phyloP scores from a whole-genome alignment of 1,140 invertebrate genomes.

The Apis cerana region DNA sequence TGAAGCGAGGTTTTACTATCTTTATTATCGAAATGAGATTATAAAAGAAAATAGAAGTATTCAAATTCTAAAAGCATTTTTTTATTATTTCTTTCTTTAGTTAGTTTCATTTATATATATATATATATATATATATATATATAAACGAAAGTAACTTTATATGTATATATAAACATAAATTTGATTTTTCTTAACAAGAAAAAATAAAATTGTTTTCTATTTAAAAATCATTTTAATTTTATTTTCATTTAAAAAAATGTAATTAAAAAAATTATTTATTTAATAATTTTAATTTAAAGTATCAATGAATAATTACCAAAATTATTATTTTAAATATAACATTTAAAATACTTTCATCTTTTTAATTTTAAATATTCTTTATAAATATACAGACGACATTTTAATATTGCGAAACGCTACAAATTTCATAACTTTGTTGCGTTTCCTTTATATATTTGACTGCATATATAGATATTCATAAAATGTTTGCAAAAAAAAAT shows the following conservation, averaged over 20 bases:
- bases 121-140: background rate
- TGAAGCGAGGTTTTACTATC: constrained; percentile 9
- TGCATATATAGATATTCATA: background rate
- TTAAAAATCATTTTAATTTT: background rate
- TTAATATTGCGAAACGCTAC: background rate
- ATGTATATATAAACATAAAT: background rate
- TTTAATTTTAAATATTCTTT: constrained; percentile 26
- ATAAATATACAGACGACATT: background rate
- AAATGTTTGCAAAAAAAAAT: constrained; percentile 36
- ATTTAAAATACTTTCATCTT: constrained; percentile 32
- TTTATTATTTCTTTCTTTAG: background rate
- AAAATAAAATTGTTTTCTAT: background rate
- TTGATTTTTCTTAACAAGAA: background rate
- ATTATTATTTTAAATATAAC: constrained; percentile 10
- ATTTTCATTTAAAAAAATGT: background rate
- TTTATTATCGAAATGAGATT: constrained; percentile 21
- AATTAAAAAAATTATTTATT: background rate
- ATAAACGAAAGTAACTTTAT: background rate
- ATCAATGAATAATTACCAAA: background rate
- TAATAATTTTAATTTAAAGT: constrained; percentile 10
- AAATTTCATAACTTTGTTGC: constrained; percentile 29
- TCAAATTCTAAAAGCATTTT: background rate
- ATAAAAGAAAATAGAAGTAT: constrained; percentile 9
- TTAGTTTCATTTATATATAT: background rate
- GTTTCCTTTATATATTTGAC: constrained; percentile 26